Percentiles rank a stretch among this genome's conserved stretches.
phyloP scores from a whole-genome alignment of 2,888 invertebrate species.

The Entomobrya proxima region DNA sequence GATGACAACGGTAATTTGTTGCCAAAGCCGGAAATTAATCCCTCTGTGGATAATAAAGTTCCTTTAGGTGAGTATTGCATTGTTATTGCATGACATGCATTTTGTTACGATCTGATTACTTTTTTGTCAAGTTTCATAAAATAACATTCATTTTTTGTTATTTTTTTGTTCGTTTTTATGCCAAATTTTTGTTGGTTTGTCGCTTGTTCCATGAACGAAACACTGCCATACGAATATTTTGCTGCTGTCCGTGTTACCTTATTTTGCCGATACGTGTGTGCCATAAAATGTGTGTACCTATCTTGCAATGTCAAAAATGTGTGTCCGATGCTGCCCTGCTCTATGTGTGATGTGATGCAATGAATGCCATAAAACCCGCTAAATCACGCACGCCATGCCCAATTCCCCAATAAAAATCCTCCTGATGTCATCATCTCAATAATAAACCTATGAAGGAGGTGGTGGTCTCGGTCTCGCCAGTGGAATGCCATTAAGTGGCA shows the following conservation, averaged over 20 bases:
- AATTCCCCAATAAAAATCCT: background rate
- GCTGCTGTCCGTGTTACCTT: conserved; percentile 4
- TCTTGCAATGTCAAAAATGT: conserved; percentile 30
- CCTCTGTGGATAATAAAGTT: conserved; percentile 72
- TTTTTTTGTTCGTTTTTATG: conserved; percentile 48
- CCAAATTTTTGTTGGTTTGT: conserved; percentile 50
- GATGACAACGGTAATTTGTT: conserved; percentile 62
- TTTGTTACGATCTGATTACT: background rate
- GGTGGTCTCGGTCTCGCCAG: conserved; percentile 43
- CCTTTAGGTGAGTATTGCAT: conserved; percentile 70
- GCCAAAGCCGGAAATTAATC: conserved; percentile 73
- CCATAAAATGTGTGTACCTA: conserved; percentile 7
- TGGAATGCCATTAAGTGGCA: conserved; percentile 72
- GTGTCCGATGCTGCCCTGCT: background rate
- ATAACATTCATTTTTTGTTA: conserved; percentile 16
- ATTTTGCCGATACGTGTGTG: conserved; percentile 25
- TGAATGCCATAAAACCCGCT: conserved; percentile 6
- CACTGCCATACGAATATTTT: conserved; percentile 6
- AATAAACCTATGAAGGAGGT: conserved; percentile 31
- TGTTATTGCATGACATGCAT: background rate
- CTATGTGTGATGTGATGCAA: conserved; percentile 10
- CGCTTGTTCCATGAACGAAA: conserved; percentile 3
- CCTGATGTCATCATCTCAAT: background rate
- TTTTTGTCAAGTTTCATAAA: background rate
- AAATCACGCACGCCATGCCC: conserved; percentile 3